Evolutionary conservation across 2,113 vertebrate species (phyloP), one percentile per base, ranked within the genome.

Genomic region (Spea multiplicata): DNA sequence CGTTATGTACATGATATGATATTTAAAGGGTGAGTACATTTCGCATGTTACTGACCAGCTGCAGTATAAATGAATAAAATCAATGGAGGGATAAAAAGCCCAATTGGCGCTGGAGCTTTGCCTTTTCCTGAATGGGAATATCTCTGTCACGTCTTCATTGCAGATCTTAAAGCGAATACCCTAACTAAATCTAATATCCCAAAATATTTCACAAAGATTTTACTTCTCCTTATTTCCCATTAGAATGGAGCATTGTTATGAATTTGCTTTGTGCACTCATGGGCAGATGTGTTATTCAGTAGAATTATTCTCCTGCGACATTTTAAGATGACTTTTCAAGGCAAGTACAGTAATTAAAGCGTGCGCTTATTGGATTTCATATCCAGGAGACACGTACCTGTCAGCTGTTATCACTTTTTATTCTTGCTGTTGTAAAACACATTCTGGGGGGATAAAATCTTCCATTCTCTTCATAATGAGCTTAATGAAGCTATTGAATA

Each of bases 261-360:
- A 16, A 14, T 10, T 5, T n/a, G 6, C 16, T 47, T 67, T 59
- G 48, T 59, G 30, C 30, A 30, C 30, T 30, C 30, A 30, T 47
- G 30, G 57, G 55, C 9, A 30, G 65, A 76, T 47, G 14, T 16
- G 74, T 76, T 47, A 76, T 68, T 57, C 55, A 16, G 67, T 57
- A 47, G 52, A 68, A 68, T 4, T 17, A 57, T 68, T 59, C 74
- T 67, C 14, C 52, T 53, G 74, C 47, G 66, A 57, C 57, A 76
- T 76, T 75, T 67, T 50, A 67, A 57, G 49, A 76, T 76, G 48
- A 76, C 44, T 76, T 57, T 68, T 76, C 9, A 68, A 47, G 46
- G 14, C 74, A 44, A 53, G 55, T 59, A 59, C 55, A 3, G 16
- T 68, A 76, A 57, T 67, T 67, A 68, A 75, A 67, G 16, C n/a